Base-by-base conservation (phyloP, 2,113 vertebrate species). In the Eulacestoma nigropectus region DNA sequence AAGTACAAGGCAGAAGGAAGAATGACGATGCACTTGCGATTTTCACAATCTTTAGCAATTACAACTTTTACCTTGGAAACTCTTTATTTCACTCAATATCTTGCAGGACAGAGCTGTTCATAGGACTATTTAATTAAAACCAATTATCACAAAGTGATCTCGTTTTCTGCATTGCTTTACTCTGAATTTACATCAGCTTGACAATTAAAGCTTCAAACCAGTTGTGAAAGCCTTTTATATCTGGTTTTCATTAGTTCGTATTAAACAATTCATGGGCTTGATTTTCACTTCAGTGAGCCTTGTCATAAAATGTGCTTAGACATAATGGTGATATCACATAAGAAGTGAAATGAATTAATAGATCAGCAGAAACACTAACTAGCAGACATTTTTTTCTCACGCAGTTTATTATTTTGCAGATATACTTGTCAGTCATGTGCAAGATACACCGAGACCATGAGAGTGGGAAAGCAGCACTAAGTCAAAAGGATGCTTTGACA, bases 181-280 rank as follows among this genome's bases (percentile, higher is more conserved):
- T 95, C 90, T 96, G 93, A 97, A 98, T 98, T 97, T 96, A 94
- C 89, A 97, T 92, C 90, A 79, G 64, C 67, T 97, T 96, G 95
- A 97, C 96, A 98, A 98, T 98, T 98, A 98, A 97, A 97, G 77
- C 90, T 96, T 92, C 87, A 97, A 96, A 97, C 96, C 93, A 97
- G 93, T 98, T 97, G 89, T 88, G 96, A 97, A 98, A 97, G 93
- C 75, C 92, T 97, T 98, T 98, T 98, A 92, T 97, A 97, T 97
- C 97, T 97, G 93, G 88, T 97, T 98, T 98, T 98, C 98, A 97
- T 98, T 98, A 98, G 97, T 97, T 97, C 96, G 92, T 97, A 98
- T 98, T 97, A 98, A 98, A 97, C 89, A 92, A 98, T 97, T 98
- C 97, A 90, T 96, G 97, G 98, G 89, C 92, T 95, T 97, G 96